Percentiles rank a stretch among this genome's conserved stretches.
These are phyloP conservation scores for Forbesichthys papilliferus DNA, from an alignment of 2,113 vertebrate genomes.

Conservation along the genomic window DNA sequence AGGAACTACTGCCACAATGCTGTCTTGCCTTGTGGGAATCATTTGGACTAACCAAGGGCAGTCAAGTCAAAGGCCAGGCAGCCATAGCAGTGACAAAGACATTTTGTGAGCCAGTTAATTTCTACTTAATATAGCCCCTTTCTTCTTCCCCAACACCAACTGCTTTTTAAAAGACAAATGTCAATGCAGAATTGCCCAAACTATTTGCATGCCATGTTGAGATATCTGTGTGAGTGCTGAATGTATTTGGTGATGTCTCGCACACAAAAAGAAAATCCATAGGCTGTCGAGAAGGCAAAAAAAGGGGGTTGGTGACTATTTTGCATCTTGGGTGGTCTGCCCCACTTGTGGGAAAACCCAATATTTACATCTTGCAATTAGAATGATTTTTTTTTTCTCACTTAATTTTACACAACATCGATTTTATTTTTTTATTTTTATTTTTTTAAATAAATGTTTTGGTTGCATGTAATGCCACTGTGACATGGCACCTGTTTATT, in stretches of 20 bases:
- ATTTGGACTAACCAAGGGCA: slow-evolving; percentile 51
- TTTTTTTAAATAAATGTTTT: slow-evolving; percentile 43
- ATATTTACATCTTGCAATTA: slow-evolving; percentile 88
- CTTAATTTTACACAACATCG: slow-evolving; percentile 79
- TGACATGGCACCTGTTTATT: slow-evolving; percentile 73
- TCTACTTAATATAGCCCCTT: slow-evolving; percentile 23
- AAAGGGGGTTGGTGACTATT: slow-evolving; percentile 75
- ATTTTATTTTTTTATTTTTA: slow-evolving; percentile 23
- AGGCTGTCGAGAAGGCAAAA: slow-evolving; percentile 70
- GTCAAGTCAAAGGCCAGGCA: slow-evolving; percentile 45
- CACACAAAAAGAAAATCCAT: slow-evolving; percentile 74
- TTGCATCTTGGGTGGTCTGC: slow-evolving; percentile 85
- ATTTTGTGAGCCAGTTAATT: slow-evolving; percentile 18
- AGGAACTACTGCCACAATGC: slow-evolving; percentile 64
- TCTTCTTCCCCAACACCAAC: slow-evolving; percentile 55
- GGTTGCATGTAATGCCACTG: slow-evolving; percentile 52
- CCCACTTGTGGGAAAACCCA: slow-evolving; percentile 85
- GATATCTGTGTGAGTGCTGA: slow-evolving; percentile 60
- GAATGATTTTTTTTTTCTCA: slow-evolving; percentile 80
- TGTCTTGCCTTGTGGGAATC: slow-evolving; percentile 54
- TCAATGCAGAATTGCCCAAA: slow-evolving; percentile 54
- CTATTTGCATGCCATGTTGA: slow-evolving; percentile 72
- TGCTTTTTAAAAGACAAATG: slow-evolving; percentile 61
- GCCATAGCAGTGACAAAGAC: slow-evolving; percentile 49
- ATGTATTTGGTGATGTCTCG: slow-evolving; percentile 72